These are phyloP conservation scores for Melanaphis sacchari DNA, from an alignment of 1,140 invertebrate genomes.

Conservation along the genomic window DNA sequence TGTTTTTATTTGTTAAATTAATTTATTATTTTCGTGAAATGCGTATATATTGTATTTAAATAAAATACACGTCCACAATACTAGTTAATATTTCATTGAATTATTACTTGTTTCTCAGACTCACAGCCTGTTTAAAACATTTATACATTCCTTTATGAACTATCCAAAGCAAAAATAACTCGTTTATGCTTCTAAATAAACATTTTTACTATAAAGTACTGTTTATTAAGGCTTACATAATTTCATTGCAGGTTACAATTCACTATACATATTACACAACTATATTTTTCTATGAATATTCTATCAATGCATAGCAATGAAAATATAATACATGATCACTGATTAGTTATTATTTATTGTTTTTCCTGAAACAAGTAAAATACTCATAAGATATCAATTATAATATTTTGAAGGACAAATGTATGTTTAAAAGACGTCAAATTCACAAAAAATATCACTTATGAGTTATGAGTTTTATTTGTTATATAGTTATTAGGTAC, in stretches of 20 bases:
- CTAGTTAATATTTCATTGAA: background rate
- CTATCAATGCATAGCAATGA: background rate
- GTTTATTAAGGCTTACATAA: background rate
- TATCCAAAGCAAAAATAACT: background rate
- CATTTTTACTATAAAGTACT: background rate
- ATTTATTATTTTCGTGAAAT: constrained; percentile 13
- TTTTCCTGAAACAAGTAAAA: background rate
- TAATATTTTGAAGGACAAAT: background rate
- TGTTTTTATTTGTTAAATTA: constrained; percentile 20
- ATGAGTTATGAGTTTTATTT: background rate
- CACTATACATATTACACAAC: background rate
- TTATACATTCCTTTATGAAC: background rate
- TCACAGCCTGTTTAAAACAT: background rate
- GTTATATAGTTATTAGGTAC: background rate
- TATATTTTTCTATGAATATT: background rate
- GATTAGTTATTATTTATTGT: background rate
- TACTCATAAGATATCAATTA: background rate
- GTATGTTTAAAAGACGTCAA: background rate
- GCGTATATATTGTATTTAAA: constrained; percentile 17
- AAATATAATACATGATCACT: background rate
- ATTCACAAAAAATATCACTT: background rate
- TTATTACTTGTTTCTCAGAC: background rate
- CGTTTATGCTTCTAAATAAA: background rate
- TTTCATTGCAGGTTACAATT: background rate
- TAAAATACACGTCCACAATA: constrained; percentile 19